Evolutionary conservation across 1,140 invertebrate species (phyloP), one percentile per base, ranked within the genome.

Genomic region (Pollicipes pollicipes): DNA sequence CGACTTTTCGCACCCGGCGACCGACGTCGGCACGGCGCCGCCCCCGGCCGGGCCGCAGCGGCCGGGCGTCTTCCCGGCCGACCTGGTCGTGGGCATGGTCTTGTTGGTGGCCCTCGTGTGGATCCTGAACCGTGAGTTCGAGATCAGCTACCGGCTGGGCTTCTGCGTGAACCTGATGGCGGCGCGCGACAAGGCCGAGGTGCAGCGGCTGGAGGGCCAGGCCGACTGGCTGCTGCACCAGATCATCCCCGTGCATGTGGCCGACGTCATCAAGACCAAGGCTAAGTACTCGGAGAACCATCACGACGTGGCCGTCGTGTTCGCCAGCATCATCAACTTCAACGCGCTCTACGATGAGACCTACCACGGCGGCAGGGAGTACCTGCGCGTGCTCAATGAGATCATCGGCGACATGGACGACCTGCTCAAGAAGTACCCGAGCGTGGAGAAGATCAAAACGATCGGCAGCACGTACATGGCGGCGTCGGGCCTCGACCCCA

Each of bases 401-500:
- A 81, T 98, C 21, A 94, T 86, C 70, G 91, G 88, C 0, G 95
- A 98, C 80, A 97, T 97, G 78, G 95, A 98, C 78, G 93, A 97
- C 76, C 79, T 98, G 13, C 79, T 98, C 0, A 87, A 90, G 69
- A 84, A 87, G 68, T 98, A 92, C 76, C 85, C 87, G 63, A 88
- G 91, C 70, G 90, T 98, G 0, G 95, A 97, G 78, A 98, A 98
- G 80, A 98, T 98, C 72, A 98, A 98, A 78, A 98, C 95, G 0
- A 98, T 98, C 72, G 95, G 95, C 6, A 90, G 90, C 73, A 96
- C 94, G 0, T 97, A 95, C 75, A 98, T 98, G 95, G 95, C 94
- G 2, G 95, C 95, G 0, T 94, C 92, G 72, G 95, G 95, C 0
- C 79, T 98, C 24, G 93, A 95, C 81, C 88, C 90, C 0, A 83